These are phyloP conservation scores for Trachelus stipa DNA, from an alignment of 2,888 invertebrate species.

Conservation along the genomic window DNA sequence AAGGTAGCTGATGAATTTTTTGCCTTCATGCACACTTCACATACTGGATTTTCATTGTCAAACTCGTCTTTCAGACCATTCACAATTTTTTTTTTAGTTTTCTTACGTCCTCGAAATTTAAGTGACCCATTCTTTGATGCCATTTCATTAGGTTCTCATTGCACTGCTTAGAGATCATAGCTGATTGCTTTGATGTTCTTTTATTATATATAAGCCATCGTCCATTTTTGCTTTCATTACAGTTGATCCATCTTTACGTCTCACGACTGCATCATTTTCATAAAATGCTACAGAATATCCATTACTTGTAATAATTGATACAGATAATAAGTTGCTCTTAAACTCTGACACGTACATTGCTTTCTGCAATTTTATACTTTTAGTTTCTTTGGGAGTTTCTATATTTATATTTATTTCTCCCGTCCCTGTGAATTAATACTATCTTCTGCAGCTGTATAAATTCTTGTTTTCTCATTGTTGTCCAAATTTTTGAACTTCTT, in stretches of 20 bases:
- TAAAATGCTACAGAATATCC: constrained; percentile 36
- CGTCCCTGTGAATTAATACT: constrained; percentile 2
- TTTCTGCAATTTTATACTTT: constrained; percentile 31
- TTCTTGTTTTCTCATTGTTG: background rate
- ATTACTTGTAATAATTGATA: constrained; percentile 39
- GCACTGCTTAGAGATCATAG: background rate
- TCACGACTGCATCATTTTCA: constrained; percentile 31
- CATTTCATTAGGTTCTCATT: constrained; percentile 16
- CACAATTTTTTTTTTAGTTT: constrained; percentile 17
- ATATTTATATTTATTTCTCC: constrained; percentile 14
- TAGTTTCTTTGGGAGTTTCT: constrained; percentile 1
- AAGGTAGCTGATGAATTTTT: constrained; percentile 18
- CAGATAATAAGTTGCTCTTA: constrained; percentile 43
- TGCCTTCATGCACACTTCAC: constrained; percentile 16
- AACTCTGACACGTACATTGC: constrained; percentile 42
- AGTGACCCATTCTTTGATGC: constrained; percentile 24
- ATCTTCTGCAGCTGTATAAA: background rate
- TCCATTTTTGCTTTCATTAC: constrained; percentile 10
- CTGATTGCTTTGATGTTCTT: constrained; percentile 6
- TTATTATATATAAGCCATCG: constrained; percentile 19
- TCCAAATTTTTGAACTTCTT: background rate
- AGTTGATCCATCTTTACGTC: constrained; percentile 26
- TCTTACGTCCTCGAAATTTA: constrained; percentile 17
- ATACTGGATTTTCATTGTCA: background rate
- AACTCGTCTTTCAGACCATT: constrained; percentile 14